phyloP scores from a whole-genome alignment of 2,113 vertebrate genomes.

The Odobenus rosmarus region DNA sequence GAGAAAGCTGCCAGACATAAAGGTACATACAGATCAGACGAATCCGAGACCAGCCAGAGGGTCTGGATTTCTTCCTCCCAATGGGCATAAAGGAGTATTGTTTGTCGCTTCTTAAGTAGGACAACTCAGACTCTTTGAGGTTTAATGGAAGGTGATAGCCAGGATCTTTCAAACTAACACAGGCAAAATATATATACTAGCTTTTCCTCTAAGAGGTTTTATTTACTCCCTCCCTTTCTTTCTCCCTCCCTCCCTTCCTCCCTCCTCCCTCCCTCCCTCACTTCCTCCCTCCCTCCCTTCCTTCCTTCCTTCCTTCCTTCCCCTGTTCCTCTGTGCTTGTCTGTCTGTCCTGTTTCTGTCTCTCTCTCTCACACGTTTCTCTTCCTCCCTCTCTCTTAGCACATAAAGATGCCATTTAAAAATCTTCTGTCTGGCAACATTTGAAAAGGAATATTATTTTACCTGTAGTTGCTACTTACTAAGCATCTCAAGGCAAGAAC shows the following conservation, averaged over 20 bases:
- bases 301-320: not conserved
- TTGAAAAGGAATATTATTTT: not conserved
- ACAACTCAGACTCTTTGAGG: not conserved
- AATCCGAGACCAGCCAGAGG: conserved; percentile 39
- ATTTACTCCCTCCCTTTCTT: no score
- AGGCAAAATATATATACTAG: not conserved
- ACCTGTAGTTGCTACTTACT: not conserved
- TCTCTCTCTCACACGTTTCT: not conserved
- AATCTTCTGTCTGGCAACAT: not conserved
- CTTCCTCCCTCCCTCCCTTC: no score
- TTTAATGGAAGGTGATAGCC: not conserved
- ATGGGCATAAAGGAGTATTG: not conserved
- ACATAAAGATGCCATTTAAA: not conserved
- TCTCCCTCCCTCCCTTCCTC: rapidly evolving
- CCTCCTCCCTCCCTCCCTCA: not conserved
- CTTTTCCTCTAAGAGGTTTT: not conserved
- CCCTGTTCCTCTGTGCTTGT: not conserved
- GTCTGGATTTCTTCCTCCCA: conserved; percentile 42
- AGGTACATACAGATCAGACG: conserved; percentile 31
- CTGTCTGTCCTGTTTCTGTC: not conserved
- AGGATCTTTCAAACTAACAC: not conserved
- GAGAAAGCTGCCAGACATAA: conserved; percentile 8
- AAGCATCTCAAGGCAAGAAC: not conserved
- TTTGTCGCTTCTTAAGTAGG: conserved; percentile 33
- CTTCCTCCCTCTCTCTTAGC: not conserved